Percentiles rank a stretch among this genome's conserved stretches.
Conservation (phyloP, 1,140 invertebrate genomes). For the Platorchestia sp. region DNA sequence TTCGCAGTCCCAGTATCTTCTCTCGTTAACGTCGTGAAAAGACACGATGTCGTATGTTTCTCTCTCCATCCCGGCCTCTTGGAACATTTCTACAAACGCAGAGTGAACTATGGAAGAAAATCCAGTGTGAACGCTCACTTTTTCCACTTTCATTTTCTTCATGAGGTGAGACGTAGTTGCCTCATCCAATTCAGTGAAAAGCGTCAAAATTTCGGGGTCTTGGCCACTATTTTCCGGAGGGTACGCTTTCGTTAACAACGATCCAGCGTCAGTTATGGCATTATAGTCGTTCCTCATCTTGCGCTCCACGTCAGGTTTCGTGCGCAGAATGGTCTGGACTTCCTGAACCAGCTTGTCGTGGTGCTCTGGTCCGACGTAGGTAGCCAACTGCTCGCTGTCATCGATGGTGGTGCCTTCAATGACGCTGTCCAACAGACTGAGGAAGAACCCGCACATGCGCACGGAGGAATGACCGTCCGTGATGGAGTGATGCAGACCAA, state of each 20-base stretch:
- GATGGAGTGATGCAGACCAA: constrained; percentile 34
- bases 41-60: constrained; percentile 27
- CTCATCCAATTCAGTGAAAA: not conserved
- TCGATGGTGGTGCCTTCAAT: not conserved
- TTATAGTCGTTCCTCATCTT: not conserved
- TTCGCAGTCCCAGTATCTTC: constrained; percentile 15
- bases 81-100: not conserved
- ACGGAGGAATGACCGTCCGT: constrained; percentile 42
- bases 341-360: constrained; percentile 7
- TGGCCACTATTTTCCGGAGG: not conserved
- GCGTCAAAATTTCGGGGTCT: not conserved
- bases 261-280: not conserved
- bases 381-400: not conserved
- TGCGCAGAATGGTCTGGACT: not conserved
- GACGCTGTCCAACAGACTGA: not conserved
- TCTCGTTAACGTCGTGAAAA: constrained; percentile 16
- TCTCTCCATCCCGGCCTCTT: not conserved
- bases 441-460: not conserved
- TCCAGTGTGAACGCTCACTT: not conserved
- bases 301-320: not conserved
- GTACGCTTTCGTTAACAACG: not conserved
- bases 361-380: not conserved
- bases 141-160: not conserved
- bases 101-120: not conserved
- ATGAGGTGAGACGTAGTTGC: not conserved